Evolutionary conservation across 2,888 invertebrate genomes (phyloP), one percentile per base, ranked within the genome.

Genomic region (Eumacrocentrus americanus): DNA sequence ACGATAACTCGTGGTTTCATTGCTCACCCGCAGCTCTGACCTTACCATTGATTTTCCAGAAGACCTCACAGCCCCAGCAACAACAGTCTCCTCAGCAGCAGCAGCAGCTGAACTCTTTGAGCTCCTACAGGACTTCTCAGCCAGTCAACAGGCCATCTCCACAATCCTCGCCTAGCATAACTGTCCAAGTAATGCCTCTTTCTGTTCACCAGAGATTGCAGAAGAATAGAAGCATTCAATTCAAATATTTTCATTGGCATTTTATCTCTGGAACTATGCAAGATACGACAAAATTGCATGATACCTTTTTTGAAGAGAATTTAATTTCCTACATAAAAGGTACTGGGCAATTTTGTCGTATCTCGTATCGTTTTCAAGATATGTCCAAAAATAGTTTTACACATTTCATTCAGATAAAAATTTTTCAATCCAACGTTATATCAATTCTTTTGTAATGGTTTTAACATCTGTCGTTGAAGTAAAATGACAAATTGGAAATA

Each of bases 31-130:
- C 3, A 42, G 1, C 2, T 18, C 18, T 42, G 11, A 50, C 2
- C 1, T 11, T 9, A 34, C n/a, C 23, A 37, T 23, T 61, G 29
- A 34, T 48, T 2, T 86, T 54, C 6, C 67, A 72, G 69, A 71
- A 77, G 68, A 71, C 75, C 66, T 70, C 76, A 59, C 79, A 82
- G 64, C 79, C 82, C 65, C 70, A 72, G 11, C 86, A 81, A 20
- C 70, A 69, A 20, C 67, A 67, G 34, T 73, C 72, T 51, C 68
- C 69, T 35, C 74, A 73, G 14, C 70, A 72, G 16, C 86, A 81
- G 83, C 87, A 83, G 78, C 84, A 84, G 76, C 81, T 78, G 65
- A 82, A 78, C 73, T 81, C 82, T 46, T 72, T 83, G 63, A 80
- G 74, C 50, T 76, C 82, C 44, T 83, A 83, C 74, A 81, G 83